Evolutionary conservation across 2,797 vertebrate species (phyloP), one percentile per base, ranked within the genome.

Genomic region (Tachyglossus aculeatus): DNA sequence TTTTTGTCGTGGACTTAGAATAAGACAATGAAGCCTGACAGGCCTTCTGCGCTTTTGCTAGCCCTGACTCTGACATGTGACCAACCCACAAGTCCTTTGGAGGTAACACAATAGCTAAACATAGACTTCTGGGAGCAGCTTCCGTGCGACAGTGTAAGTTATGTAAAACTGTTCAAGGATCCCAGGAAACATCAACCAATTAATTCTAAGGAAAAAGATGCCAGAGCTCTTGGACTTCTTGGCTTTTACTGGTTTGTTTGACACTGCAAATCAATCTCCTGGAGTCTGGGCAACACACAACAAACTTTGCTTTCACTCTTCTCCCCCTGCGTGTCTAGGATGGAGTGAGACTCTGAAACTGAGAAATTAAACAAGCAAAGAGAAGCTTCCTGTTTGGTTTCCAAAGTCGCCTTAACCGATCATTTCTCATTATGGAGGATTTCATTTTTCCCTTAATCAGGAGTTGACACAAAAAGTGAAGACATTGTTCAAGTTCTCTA

Each of bases 401-500:
- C 66, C 67, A 55, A 86, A 53, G 5, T 25, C 80, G 79, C 83
- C 67, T 25, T 5, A 5, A 16, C 24, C 78, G 70, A 1, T 18
- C 40, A 67, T 61, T 40, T 74, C 33, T 7, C 44, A 55, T 29
- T 52, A 34, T 24, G 67, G 25, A 27, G 6, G 22, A 2, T 22
- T 1, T 65, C 74, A 64, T 21, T 68, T 82, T 83, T 43, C 21
- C 74, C 81, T 70, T 84, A 68, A 77, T 81, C 74, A 63, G 61
- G 87, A 73, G 74, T 83, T 90, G 74, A 90, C 81, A 74, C 70
- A 89, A 71, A 91, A 84, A 86, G 79, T 50, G 53, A 32, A 77
- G 85, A 88, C 80, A 86, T 55, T 76, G 80, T 78, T 82, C 88
- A 31, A 82, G 88, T 71, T 87, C 88, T 85, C 32, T 32, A 61